Evolutionary conservation across 2,888 invertebrate species (phyloP), one percentile per base, ranked within the genome.

Genomic region (Acleris cristana): DNA sequence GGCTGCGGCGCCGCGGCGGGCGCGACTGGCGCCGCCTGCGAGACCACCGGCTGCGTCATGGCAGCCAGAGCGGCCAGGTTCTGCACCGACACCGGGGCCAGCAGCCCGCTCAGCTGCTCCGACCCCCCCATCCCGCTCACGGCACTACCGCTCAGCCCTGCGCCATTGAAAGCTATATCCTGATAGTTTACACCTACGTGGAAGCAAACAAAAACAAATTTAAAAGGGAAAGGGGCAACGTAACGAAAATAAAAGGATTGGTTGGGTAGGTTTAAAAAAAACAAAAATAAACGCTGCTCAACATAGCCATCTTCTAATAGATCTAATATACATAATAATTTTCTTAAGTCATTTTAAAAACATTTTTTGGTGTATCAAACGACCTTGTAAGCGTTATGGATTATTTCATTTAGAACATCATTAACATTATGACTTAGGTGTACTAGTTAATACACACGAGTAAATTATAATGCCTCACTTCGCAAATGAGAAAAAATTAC

Each of bases 31-130:
- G 82, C 90, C 87, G 83, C 93, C 82, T 93, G 94, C 82, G 93
- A 78, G 81, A 92, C 92, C 18, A 93, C 92, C n/a, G 94, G 90
- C 76, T 94, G 94, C 73, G 96, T 95, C 94, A 97, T 96, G 57
- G 96, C 96, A 65, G 98, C 97, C 75, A 98, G 93, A 64, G 98
- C 97, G 79, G 98, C 97, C 85, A 98, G 92, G 93, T 98, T 98
- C 94, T 98, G 98, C 94, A 98, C 96, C 79, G 97, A 96, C 90
- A 98, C 96, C 65, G 97, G 96, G 74, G 96, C 95, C 82, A 96
- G 82, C 76, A 98, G 92, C 70, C 98, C 97, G 78, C 98, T 97
- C 82, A 98, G 94, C 90, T 98, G 98, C 88, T 98, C 98, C 93
- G 96, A 96, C 10, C 84, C 83, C 16, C 73, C 72, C 40, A 85